phyloP scores from a whole-genome alignment of 2,797 vertebrate species.

The Urosaurus nigricauda region DNA sequence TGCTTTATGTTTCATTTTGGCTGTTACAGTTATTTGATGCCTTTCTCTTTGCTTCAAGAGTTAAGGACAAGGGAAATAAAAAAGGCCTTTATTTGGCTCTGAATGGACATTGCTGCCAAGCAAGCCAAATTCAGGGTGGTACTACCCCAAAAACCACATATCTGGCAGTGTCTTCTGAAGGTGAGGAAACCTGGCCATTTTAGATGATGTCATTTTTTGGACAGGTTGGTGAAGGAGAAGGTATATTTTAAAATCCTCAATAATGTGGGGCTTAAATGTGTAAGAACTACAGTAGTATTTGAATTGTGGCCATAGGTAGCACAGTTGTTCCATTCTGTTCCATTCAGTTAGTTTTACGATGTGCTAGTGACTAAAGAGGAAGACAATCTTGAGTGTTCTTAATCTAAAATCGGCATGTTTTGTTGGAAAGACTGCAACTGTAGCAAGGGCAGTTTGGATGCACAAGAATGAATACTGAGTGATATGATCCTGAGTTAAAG shows the following conservation, averaged over 20 bases:
- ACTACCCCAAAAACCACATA: too few relatives aligned
- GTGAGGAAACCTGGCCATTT: neutral
- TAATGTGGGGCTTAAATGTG: neutral
- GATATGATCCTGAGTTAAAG: too few relatives aligned
- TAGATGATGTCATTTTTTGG: neutral
- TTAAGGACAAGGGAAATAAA: neutral
- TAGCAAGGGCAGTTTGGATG: neutral
- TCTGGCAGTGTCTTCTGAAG: neutral
- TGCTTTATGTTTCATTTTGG: too few relatives aligned
- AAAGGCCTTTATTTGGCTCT: too few relatives aligned
- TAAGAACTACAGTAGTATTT: too few relatives aligned
- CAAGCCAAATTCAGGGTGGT: neutral
- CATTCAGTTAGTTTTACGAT: neutral
- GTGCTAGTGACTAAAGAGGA: neutral
- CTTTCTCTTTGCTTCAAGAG: too few relatives aligned
- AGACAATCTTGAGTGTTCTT: neutral
- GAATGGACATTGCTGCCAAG: neutral
- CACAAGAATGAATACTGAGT: conserved; percentile 8
- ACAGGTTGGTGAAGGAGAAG: neutral
- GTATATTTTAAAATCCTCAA: neutral
- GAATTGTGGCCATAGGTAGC: neutral
- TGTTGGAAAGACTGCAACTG: neutral
- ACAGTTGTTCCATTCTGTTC: neutral
- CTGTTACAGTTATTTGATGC: too few relatives aligned
- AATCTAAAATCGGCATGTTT: neutral